Evolutionary conservation across 2,888 invertebrate species (phyloP).

Genomic region (Siphonodentalium dalli): DNA sequence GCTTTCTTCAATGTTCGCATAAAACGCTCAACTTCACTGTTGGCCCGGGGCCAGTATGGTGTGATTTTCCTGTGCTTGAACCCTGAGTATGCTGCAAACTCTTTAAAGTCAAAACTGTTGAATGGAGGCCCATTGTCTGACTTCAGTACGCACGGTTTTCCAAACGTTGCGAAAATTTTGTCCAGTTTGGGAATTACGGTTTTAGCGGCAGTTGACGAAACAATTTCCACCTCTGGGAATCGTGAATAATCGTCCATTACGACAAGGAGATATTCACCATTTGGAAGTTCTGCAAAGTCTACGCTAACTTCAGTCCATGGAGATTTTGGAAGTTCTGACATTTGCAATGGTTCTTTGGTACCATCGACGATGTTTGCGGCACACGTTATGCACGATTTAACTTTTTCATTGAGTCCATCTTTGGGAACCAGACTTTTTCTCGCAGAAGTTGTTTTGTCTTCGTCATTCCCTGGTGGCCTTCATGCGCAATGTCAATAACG

Average conservation of each 20-base stretch:
- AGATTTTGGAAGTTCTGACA: conserved; percentile 11
- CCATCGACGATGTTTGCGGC: conserved; percentile 7
- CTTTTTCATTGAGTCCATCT: conserved; percentile 19
- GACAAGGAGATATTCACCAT: conserved; percentile 16
- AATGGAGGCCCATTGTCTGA: conserved; percentile 17
- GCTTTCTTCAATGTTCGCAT: conserved; percentile 11
- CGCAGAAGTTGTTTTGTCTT: conserved; percentile 30
- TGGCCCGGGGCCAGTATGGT: conserved; percentile 12
- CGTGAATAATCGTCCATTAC: conserved; percentile 22
- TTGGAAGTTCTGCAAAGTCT: conserved; percentile 19
- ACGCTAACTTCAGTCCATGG: conserved; percentile 11
- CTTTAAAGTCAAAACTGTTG: conserved; percentile 8
- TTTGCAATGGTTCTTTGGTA: conserved; percentile 16
- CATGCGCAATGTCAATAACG: conserved; percentile 31
- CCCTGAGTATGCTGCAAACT: conserved; percentile 4
- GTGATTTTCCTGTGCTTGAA: conserved; percentile 23
- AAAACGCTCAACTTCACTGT: conserved; percentile 12
- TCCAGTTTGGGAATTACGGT: conserved; percentile 22
- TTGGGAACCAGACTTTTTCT: conserved; percentile 31
- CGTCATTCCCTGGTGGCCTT: conserved; percentile 31
- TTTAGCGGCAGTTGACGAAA: conserved; percentile 13
- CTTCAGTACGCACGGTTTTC: conserved; percentile 10
- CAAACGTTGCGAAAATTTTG: conserved; percentile 6
- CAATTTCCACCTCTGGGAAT: conserved; percentile 9
- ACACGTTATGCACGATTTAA: conserved; percentile 17